Evolutionary conservation across 2,888 invertebrate species (phyloP).

Genomic region (Tetheella fluctuosa): DNA sequence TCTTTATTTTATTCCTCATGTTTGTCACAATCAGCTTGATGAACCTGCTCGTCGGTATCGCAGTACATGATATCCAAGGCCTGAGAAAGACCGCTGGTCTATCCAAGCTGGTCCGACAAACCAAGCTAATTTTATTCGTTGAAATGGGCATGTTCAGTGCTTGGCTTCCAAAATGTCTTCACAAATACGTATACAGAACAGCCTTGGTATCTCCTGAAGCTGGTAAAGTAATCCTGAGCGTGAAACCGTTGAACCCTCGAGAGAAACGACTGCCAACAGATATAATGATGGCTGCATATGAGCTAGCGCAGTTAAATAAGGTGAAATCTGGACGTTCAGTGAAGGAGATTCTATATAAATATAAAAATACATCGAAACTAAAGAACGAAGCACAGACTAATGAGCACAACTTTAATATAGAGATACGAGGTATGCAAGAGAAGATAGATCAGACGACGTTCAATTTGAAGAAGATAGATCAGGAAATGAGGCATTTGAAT

Average conservation of each 20-base stretch:
- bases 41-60: constrained; percentile 94
- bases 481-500: constrained; percentile 88
- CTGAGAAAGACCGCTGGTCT: constrained; percentile 93
- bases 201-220: constrained; percentile 92
- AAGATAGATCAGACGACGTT: constrained; percentile 89
- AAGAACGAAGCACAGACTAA: constrained; percentile 80
- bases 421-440: constrained; percentile 85
- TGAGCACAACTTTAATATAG: constrained; percentile 81
- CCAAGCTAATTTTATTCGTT: constrained; percentile 92
- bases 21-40: constrained; percentile 94
- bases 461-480: constrained; percentile 87
- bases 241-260: constrained; percentile 91
- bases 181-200: constrained; percentile 90
- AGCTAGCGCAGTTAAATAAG: constrained; percentile 89
- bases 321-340: constrained; percentile 86
- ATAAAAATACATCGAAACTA: constrained; percentile 85
- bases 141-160: constrained; percentile 92
- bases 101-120: constrained; percentile 92
- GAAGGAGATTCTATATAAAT: constrained; percentile 83
- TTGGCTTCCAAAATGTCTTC: constrained; percentile 88
- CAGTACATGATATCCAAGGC: constrained; percentile 94
- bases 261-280: constrained; percentile 92
- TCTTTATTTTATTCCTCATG: constrained; percentile 90
- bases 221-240: constrained; percentile 91
- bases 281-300: constrained; percentile 91